Evolutionary conservation across 2,797 vertebrate species (phyloP), one percentile per base, ranked within the genome.

Genomic region (Periparus ater): DNA sequence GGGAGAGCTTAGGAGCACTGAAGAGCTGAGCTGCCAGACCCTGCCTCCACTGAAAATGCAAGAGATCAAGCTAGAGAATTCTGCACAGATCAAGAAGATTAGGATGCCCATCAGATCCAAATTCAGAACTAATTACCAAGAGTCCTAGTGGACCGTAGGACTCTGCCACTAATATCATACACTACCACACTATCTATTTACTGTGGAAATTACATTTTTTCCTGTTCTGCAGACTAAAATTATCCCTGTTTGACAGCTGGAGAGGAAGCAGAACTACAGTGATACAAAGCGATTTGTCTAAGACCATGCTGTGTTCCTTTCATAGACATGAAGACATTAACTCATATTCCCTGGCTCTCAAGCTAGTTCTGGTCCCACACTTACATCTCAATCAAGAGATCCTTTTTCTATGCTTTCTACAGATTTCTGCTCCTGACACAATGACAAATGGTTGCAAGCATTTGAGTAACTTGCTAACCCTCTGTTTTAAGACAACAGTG

Each of bases 151-250:
- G n/a, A 45, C n/a, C 30, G 4, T 45, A 79, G 29, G 53, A 66
- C 25, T 82, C 50, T 51, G 48, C 19, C 65, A 87, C 45, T 80
- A 85, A 55, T 68, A n/a, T 42, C 53, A 17, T 58, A n/a, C 10
- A 13, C 12, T 45, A 65, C 27, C 45, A 78, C 13, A 26, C 18
- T 73, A 84, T 23, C 16, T 80, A 34, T 78, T 87, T 83, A 62
- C 21, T 66, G 34, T 60, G 61, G 67, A 96, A 74, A 93, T 89
- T 4, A 47, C 53, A 29, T 74, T 83, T 93, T 90, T 91, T 88
- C 44, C 53, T 73, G 32, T 89, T 77, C 75, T 94, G 62, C 34
- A 57, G 32, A 51, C 50, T 77, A 65, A 73, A 89, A 74, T 80
- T 74, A 71, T 61, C 27, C 23, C n/a, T 50, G 5, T 80, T 83